phyloP scores from a whole-genome alignment of 2,888 invertebrate species.

The Scaptomyza cyrtandrae region DNA sequence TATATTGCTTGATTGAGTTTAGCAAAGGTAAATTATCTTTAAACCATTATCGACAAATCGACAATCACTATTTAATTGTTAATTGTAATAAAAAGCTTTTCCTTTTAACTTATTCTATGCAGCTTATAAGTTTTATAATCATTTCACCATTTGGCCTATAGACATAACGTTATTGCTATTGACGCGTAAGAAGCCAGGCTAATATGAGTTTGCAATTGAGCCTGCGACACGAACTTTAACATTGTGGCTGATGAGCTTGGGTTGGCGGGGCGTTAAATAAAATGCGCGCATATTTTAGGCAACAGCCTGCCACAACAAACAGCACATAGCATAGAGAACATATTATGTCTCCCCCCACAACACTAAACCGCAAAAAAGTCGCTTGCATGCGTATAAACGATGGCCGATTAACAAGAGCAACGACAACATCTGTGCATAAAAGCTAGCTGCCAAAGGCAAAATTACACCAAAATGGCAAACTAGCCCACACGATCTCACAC shows the following conservation, averaged over 20 bases:
- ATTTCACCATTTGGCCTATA: no score
- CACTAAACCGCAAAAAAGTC: constrained; percentile 41
- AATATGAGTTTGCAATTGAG: constrained; percentile 59
- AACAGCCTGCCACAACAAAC: constrained; percentile 39
- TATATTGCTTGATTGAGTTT: no score
- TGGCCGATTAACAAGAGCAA: constrained; percentile 47
- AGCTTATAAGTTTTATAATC: no score
- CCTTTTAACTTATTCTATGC: no score
- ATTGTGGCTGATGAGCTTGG: not conserved
- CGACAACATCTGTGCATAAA: constrained; percentile 19
- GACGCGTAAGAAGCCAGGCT: constrained; percentile 47
- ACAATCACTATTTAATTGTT: no score
- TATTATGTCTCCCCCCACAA: constrained; percentile 17
- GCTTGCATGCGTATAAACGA: constrained; percentile 56
- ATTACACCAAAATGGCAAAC: constrained; percentile 69
- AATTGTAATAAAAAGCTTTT: no score
- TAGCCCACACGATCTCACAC: constrained; percentile 10
- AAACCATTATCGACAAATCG: no score
- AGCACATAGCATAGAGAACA: constrained; percentile 19
- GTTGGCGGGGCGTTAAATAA: constrained; percentile 58
- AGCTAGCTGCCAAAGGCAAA: constrained; percentile 40
- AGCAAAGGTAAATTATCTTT: no score
- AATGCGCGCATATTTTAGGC: constrained; percentile 67
- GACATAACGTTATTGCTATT: constrained; percentile 8
- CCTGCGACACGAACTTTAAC: constrained; percentile 48